These are phyloP conservation scores for Agrotis puta DNA, from an alignment of 2,888 invertebrate genomes.

Conservation along the genomic window DNA sequence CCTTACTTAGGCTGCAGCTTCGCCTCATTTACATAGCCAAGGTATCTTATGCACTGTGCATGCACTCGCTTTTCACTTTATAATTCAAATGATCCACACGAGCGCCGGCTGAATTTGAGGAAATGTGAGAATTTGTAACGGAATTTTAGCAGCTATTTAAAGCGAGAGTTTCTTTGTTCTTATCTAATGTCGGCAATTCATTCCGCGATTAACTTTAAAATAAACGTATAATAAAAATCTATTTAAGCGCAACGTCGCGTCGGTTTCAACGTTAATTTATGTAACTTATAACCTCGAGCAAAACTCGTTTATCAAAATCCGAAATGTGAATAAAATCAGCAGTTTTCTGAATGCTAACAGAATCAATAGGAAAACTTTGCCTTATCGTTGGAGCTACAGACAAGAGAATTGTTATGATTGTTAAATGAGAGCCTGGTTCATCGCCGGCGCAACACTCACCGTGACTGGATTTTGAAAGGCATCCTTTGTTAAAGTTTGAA, in stretches of 20 bases:
- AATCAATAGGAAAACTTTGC: constrained; percentile 37
- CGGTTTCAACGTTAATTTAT: constrained; percentile 5
- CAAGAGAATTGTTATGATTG: constrained; percentile 62
- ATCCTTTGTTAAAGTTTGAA: constrained; percentile 75
- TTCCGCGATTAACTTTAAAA: constrained; percentile 32
- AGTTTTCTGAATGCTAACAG: background rate
- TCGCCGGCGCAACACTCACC: constrained; percentile 69
- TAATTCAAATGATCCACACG: constrained; percentile 88
- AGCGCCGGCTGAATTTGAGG: constrained; percentile 79
- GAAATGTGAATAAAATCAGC: background rate
- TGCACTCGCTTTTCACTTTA: constrained; percentile 89
- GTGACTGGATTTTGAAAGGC: constrained; percentile 73
- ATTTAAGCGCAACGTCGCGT: background rate
- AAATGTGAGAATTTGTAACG: constrained; percentile 90
- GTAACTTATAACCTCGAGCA: background rate
- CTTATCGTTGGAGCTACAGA: constrained; percentile 56
- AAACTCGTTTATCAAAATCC: background rate
- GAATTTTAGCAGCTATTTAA: constrained; percentile 76
- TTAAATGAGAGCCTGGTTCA: constrained; percentile 71
- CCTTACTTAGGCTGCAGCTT: constrained; percentile 77
- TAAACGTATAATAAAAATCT: constrained; percentile 26
- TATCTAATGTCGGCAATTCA: constrained; percentile 39
- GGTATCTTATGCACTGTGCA: constrained; percentile 86
- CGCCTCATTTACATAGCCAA: constrained; percentile 85
- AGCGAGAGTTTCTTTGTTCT: constrained; percentile 60